Base-by-base conservation (phyloP, 2,797 vertebrate species). In the Serranus cabrilla region DNA sequence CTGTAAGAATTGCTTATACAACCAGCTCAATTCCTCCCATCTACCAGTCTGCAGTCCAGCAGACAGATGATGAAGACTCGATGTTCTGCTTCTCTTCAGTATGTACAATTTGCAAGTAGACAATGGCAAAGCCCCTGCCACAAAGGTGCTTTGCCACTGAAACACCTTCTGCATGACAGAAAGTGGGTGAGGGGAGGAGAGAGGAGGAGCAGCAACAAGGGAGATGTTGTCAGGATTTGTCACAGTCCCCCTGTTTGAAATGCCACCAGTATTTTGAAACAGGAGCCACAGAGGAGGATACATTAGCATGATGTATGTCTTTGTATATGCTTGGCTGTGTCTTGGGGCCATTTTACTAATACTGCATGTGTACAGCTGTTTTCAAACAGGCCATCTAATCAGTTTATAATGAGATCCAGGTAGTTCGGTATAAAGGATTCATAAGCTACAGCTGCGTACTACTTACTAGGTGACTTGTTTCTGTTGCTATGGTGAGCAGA, bases 201-300 rank as follows among this genome's bases (percentile, higher is more conserved):
- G 52, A 51, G 73, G 23, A 55, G 57, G 57, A 66, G 72, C 34
- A 59, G 79, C 80, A 83, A 79, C 86, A 78, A 87, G 84, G 75
- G 82, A 84, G 58, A 89, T 71, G 81, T 82, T 93, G 91, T 93
- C 89, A 89, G 77, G 70, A 84, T 87, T 82, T 31, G 66, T 92
- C 85, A 87, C 71, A 84, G 80, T 75, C 66, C 75, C 81, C 62
- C 59, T 73, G 60, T 83, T 86, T 71, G 74, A 88, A 90, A 87
- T 81, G 79, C 70, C 80, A 80, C 56, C 46, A 68, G 87, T 86
- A 65, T 86, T 89, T 83, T 76, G 74, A 83, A 76, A 8, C 2
- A 12, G 42, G 50, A 72, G 76, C 73, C 82, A 76, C 78, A 81
- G 77, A 74, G 77, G 82, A 84, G 66, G 73, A 61, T 60, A 80